Conservation (phyloP, 2,113 vertebrate species). For the Manacus vitellinus region DNA sequence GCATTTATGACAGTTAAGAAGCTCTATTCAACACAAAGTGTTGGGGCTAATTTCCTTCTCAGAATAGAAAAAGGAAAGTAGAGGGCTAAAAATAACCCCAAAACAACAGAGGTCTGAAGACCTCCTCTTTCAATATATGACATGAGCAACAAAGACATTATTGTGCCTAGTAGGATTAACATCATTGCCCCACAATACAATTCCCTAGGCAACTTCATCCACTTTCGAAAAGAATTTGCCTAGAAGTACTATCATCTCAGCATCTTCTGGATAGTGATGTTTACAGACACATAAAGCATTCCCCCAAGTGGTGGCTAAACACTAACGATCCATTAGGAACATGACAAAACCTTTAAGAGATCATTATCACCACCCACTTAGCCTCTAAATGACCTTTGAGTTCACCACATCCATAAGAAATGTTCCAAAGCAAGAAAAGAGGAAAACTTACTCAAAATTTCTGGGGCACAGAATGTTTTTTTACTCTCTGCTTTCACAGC, state of each 20-base stretch:
- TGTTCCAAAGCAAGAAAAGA: background rate
- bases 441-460: background rate
- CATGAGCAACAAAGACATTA: background rate
- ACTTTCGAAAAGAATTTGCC: background rate
- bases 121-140: background rate
- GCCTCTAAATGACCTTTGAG: background rate
- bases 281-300: background rate
- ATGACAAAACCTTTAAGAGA: conserved; percentile 1
- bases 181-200: background rate
- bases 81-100: background rate
- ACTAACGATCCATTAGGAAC: background rate
- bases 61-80: background rate
- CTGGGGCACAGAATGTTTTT: background rate
- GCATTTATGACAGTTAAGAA: background rate
- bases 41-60: background rate
- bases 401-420: background rate
- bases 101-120: background rate
- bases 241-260: background rate
- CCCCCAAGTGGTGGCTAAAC: background rate
- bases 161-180: background rate
- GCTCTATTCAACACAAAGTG: background rate
- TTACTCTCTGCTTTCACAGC: background rate
- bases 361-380: background rate
- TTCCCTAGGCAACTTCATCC: background rate
- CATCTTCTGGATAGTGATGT: background rate